Evolutionary conservation across 2,797 vertebrate species (phyloP).

Genomic region (Diplodus sargus): DNA sequence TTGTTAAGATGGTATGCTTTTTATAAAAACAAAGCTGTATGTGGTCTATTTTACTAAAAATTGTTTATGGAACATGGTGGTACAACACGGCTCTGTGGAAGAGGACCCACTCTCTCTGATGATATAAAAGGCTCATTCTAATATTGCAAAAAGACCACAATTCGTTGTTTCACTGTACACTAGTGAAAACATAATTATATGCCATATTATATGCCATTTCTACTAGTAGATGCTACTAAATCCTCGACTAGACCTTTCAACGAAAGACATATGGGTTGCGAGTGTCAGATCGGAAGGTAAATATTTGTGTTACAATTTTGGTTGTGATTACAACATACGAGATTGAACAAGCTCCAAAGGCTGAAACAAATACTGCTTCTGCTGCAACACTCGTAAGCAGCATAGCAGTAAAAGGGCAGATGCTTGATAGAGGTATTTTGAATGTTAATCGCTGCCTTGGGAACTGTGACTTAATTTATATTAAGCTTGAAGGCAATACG

Average conservation of each 20-base stretch:
- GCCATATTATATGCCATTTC: no score
- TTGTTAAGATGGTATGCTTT: background rate
- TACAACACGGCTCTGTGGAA: no score
- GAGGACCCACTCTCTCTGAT: no score
- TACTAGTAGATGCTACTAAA: no score
- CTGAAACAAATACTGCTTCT: conserved; percentile 22
- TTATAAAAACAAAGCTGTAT: no score
- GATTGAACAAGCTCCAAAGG: background rate
- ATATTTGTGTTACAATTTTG: background rate
- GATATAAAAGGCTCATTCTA: no score
- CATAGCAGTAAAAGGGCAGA: conserved; percentile 49
- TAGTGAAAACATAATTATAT: no score
- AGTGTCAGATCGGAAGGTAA: background rate
- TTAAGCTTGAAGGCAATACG: conserved; percentile 37
- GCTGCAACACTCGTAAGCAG: conserved; percentile 5
- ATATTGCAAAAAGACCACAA: no score
- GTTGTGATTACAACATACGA: conserved; percentile 2
- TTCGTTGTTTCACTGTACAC: no score
- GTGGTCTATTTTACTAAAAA: no score
- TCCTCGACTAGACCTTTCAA: no score
- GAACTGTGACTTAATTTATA: conserved; percentile 44
- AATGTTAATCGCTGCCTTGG: conserved; percentile 56
- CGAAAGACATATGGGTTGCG: background rate
- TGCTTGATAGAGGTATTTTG: conserved; percentile 50
- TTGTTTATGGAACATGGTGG: no score